Evolutionary conservation across 2,113 vertebrate genomes (phyloP).

Genomic region (Trematomus loennbergii): DNA sequence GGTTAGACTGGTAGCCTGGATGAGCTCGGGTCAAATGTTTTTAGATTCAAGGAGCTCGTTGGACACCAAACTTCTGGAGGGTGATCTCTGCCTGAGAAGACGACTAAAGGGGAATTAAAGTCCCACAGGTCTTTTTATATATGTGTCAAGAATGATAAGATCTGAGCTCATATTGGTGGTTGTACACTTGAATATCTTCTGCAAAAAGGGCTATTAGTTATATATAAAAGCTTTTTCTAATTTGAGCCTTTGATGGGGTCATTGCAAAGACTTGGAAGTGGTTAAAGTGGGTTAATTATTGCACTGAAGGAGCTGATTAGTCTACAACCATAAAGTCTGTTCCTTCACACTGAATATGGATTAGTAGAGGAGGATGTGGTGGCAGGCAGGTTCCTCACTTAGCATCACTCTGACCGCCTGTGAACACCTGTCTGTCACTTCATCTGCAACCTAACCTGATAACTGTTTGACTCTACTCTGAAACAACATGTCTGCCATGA

Average conservation of each 20-base stretch:
- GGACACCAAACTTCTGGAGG: neutral
- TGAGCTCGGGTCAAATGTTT: neutral
- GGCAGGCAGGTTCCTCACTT: neutral
- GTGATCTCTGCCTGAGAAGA: slow-evolving; percentile 18
- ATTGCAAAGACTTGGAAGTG: neutral
- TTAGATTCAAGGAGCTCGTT: neutral
- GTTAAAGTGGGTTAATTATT: too few relatives aligned
- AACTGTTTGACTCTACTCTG: slow-evolving; percentile 14
- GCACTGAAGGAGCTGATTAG: neutral
- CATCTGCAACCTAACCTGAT: neutral
- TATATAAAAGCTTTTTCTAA: neutral
- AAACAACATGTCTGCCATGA: slow-evolving; percentile 28
- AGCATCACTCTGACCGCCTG: neutral
- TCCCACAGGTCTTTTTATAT: too few relatives aligned
- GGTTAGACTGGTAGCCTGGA: neutral
- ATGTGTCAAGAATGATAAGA: neutral
- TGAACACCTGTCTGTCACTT: neutral
- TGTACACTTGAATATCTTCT: neutral
- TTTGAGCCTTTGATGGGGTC: neutral
- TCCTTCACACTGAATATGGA: neutral
- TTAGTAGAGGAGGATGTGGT: neutral
- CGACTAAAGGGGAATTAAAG: neutral
- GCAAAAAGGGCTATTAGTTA: neutral
- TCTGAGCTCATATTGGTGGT: neutral
- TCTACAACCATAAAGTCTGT: neutral